Conservation (phyloP, 2,888 invertebrate genomes). For the Sceliomorpha sp. region DNA sequence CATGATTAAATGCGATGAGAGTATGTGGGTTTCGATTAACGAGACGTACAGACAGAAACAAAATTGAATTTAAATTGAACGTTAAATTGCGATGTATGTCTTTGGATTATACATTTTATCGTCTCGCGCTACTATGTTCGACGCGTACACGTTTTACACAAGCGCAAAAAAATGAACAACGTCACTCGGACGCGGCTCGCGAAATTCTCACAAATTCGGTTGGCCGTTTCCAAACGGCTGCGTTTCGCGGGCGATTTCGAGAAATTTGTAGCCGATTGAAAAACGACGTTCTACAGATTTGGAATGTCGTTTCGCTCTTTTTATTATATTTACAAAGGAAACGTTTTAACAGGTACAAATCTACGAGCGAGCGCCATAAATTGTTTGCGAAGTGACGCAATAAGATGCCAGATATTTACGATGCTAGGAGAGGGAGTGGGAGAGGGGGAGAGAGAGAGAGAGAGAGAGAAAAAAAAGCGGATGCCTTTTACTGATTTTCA, state of each 20-base stretch:
- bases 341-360: slow-evolving; percentile 19
- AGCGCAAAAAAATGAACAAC: too few species aligned
- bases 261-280: neutral
- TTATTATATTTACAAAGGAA: slow-evolving; percentile 13
- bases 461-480: too few species aligned
- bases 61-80: slow-evolving; percentile 55
- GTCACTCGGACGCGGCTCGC: too few species aligned
- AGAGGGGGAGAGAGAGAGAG: too few species aligned
- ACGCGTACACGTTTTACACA: neutral
- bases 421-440: too few species aligned
- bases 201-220: too few species aligned
- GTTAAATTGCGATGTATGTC: slow-evolving; percentile 19
- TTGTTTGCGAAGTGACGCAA: slow-evolving; percentile 19
- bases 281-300: slow-evolving; percentile 12
- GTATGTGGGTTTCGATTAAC: slow-evolving; percentile 50
- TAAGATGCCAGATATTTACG: slow-evolving; percentile 29
- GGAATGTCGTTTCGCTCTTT: slow-evolving; percentile 3
- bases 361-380: slow-evolving; percentile 34
- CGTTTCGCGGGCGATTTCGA: too few species aligned
- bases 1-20: slow-evolving; percentile 40
- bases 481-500: slow-evolving; percentile 16
- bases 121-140: too few species aligned
- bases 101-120: slow-evolving; percentile 3
- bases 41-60: slow-evolving; percentile 36
- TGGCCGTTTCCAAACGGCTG: too few species aligned